Evolutionary conservation across 2,888 invertebrate species (phyloP), one percentile per base, ranked within the genome.

Genomic region (Macaria liturata): DNA sequence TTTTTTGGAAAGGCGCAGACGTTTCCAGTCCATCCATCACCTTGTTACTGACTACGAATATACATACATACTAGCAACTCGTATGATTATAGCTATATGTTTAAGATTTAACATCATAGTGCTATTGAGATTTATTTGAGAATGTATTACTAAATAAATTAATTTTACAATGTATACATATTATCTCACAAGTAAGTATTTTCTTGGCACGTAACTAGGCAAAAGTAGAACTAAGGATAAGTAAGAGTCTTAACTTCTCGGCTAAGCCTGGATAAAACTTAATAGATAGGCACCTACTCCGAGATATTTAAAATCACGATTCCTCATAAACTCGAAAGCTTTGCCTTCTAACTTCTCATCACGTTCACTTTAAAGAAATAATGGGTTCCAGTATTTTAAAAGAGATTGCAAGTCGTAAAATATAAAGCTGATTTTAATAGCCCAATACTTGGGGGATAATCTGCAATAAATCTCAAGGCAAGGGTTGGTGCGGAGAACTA

Each of bases 1-100:
- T 80, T 80, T 75, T 74, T 69, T 42, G 68, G 63, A 57, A 65
- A 51, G 62, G 65, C 63, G 68, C 67, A 70, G 65, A 65, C 58
- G 66, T 72, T 72, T 75, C 78, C 70, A 62, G 72, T 67, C 76
- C 74, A 80, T 81, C 78, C 75, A 78, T 80, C 79, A 78, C 59
- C 59, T 59, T 65, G 69, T 69, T 73, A 75, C 79, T 73, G 76
- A 37, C 20, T 20, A 20, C 20, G 20, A 20, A 1, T 20, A 20
- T 20, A 20, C 20, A 20, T 20, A 20, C 20, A 20, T 20, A 20
- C 20, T 20, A 20, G 20, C 20, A 1, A 20, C 20, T 20, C 20
- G 20, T 20, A 20, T 20, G 2, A 20, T 20, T 20, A 20, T 20
- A 20, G 20, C 20, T 20, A 20, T 20, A 20, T 20, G 20, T 20